Evolutionary conservation across 1,140 invertebrate genomes (phyloP).

Genomic region (Papilio dardanus): DNA sequence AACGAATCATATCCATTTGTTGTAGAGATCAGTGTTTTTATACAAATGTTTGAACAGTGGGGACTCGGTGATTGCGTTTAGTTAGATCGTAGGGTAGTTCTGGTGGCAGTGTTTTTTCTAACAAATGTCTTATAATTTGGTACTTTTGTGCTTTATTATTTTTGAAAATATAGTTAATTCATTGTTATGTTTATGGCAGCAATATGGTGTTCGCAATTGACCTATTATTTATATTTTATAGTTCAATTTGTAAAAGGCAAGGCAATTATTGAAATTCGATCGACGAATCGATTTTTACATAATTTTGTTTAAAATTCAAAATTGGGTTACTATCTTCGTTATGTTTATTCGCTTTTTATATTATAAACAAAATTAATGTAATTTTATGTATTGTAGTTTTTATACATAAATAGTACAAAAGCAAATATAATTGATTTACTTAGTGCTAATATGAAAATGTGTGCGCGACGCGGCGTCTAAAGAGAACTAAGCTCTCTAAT

Average conservation of each 20-base stretch:
- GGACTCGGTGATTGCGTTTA: neutral
- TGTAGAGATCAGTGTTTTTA: no score
- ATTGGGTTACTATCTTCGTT: neutral
- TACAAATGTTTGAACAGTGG: neutral
- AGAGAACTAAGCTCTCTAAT: constrained; percentile 15
- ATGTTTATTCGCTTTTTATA: constrained; percentile 7
- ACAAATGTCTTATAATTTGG: constrained; percentile 21
- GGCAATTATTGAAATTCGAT: no score
- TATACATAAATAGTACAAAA: constrained; percentile 39
- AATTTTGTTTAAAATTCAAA: neutral
- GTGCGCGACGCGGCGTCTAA: constrained; percentile 37
- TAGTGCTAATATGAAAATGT: constrained; percentile 59
- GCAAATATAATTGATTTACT: constrained; percentile 37
- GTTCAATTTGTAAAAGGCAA: neutral
- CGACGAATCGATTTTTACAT: no score
- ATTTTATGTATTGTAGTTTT: constrained; percentile 26
- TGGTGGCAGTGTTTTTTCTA: constrained; percentile 14
- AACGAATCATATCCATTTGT: no score
- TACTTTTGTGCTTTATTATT: constrained; percentile 22
- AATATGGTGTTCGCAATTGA: neutral
- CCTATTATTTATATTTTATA: neutral
- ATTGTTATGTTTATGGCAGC: neutral
- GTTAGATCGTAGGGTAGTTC: constrained; percentile 5
- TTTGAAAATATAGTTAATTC: neutral
- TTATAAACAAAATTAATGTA: neutral